Conservation (phyloP, 2,888 invertebrate genomes). For the Xanthorhoe spadicearia region DNA sequence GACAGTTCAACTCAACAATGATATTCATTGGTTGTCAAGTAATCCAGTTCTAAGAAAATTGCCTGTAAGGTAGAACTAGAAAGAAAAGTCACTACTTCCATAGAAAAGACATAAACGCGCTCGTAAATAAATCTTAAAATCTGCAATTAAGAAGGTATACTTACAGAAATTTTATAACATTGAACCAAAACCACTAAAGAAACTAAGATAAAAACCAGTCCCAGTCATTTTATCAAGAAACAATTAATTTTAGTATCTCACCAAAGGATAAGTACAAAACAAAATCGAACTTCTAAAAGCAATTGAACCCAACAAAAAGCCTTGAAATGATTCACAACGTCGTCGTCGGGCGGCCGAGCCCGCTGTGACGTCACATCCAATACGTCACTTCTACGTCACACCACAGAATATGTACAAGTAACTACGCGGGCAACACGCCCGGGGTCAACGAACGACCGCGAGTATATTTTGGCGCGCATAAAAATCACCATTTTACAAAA, state of each 20-base stretch:
- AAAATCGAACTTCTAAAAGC: conserved; percentile 38
- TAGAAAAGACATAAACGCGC: neutral
- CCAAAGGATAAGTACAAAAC: conserved; percentile 1
- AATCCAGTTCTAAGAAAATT: too few species aligned
- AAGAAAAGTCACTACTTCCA: neutral
- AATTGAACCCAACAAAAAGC: conserved; percentile 61
- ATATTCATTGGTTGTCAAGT: too few species aligned
- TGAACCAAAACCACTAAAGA: neutral
- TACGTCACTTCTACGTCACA: conserved; percentile 71
- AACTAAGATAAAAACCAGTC: conserved; percentile 5
- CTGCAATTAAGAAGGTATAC: neutral
- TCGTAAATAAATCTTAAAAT: neutral
- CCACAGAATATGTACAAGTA: conserved; percentile 25
- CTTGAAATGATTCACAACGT: conserved; percentile 58
- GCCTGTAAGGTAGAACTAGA: too few species aligned
- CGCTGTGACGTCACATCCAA: conserved; percentile 64
- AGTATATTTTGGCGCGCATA: conserved; percentile 77
- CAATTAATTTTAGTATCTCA: neutral
- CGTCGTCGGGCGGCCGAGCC: conserved; percentile 52
- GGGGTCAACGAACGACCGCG: conserved; percentile 80
- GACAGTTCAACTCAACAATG: too few species aligned
- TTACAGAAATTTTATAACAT: neutral
- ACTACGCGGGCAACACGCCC: conserved; percentile 56
- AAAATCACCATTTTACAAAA: conserved; percentile 68
- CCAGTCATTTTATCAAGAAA: conserved; percentile 41